Conservation (phyloP, 1,140 invertebrate genomes). For the Matsumurasca onukii region DNA sequence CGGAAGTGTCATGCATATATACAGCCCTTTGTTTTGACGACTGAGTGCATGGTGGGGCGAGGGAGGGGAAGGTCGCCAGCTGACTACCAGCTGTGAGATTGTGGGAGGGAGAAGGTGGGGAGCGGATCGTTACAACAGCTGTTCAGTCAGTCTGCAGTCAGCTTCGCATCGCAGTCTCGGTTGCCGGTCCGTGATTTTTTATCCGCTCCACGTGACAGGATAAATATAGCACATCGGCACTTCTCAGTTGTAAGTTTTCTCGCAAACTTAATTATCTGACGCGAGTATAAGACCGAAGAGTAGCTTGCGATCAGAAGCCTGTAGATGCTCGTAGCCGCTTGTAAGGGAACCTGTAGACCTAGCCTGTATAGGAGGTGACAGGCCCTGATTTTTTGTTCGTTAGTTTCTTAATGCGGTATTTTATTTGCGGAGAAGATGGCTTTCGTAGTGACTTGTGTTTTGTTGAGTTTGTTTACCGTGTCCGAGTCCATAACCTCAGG, state of each 20-base stretch:
- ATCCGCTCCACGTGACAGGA: slow-evolving; percentile 25
- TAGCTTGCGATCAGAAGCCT: neutral
- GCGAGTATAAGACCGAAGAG: neutral
- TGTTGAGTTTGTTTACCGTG: neutral
- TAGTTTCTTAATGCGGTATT: neutral
- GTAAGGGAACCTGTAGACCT: slow-evolving; percentile 12
- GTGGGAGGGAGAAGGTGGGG: neutral
- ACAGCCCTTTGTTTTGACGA: slow-evolving; percentile 6
- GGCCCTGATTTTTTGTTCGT: neutral
- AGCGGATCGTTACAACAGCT: slow-evolving; percentile 21
- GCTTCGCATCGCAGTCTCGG: slow-evolving; percentile 2
- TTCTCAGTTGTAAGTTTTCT: slow-evolving; percentile 11
- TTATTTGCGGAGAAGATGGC: neutral
- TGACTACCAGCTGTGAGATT: neutral
- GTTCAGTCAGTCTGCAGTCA: slow-evolving; percentile 11
- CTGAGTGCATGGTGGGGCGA: neutral
- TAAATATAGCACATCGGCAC: slow-evolving; percentile 21
- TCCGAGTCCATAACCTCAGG: slow-evolving; percentile 5
- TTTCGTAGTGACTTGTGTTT: neutral
- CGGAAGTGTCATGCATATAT: neutral
- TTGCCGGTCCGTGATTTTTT: slow-evolving; percentile 15
- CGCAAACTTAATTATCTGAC: slow-evolving; percentile 3
- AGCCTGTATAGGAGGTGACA: slow-evolving; percentile 2
- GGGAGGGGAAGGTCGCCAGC: neutral
- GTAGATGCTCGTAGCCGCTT: slow-evolving; percentile 20